These are phyloP conservation scores for Hycleus phaleratus DNA, from an alignment of 1,140 invertebrate genomes.

Conservation along the genomic window DNA sequence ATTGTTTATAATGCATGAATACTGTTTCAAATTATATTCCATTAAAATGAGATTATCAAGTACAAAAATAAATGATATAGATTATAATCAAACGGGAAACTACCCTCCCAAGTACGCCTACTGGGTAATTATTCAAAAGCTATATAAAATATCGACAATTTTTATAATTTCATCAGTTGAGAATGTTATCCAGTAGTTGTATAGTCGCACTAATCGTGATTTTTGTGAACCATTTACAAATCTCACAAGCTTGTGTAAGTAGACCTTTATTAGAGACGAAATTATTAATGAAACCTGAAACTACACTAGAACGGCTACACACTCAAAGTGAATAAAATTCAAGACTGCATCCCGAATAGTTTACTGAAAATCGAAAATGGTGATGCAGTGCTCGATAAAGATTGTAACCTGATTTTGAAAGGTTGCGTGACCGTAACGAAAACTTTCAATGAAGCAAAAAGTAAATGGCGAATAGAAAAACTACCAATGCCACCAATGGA, in stretches of 20 bases:
- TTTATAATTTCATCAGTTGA: no score
- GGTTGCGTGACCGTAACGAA: conserved; percentile 23
- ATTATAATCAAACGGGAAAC: no score
- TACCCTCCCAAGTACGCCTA: no score
- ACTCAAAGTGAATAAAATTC: conserved; percentile 14
- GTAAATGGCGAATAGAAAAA: conserved; percentile 14
- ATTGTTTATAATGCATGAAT: no score
- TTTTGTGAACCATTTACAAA: background rate
- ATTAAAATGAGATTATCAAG: no score
- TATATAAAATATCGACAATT: no score
- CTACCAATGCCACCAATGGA: conserved; percentile 17
- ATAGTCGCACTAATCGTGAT: background rate
- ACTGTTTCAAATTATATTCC: no score
- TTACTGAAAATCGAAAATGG: conserved; percentile 12
- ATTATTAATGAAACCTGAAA: background rate
- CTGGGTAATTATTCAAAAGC: no score
- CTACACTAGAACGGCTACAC: conserved; percentile 24
- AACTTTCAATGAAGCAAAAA: conserved; percentile 21
- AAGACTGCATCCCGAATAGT: conserved; percentile 20
- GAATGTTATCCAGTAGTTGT: no score
- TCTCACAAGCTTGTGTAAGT: conserved; percentile 8
- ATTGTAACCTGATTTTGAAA: conserved; percentile 20
- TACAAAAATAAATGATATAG: no score
- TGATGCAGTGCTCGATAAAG: conserved; percentile 16
- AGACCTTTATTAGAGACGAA: background rate